Percentiles rank a stretch among this genome's conserved stretches.
Conservation (phyloP, 2,888 invertebrate species). For the Cheilosia soror region DNA sequence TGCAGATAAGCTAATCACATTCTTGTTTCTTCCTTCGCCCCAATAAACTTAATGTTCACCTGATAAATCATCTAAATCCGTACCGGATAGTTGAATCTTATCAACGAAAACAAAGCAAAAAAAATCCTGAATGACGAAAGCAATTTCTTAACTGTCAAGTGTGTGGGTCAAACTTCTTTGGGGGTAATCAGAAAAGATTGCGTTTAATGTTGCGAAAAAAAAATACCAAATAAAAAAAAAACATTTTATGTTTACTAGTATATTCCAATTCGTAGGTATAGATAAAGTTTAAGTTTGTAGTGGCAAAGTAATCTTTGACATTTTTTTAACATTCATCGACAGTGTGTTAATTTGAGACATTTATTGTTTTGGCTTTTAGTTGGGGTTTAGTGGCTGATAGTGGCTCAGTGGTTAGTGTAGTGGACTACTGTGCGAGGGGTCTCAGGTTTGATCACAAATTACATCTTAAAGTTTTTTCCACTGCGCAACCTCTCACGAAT, state of each 20-base stretch:
- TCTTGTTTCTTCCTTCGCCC: neutral
- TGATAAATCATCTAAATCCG: conserved; percentile 51
- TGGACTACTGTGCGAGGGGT: no score
- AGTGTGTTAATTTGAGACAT: no score
- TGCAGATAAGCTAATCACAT: conserved; percentile 15
- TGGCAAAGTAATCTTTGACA: no score
- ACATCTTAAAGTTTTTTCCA: no score
- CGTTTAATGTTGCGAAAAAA: neutral
- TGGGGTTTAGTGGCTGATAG: no score
- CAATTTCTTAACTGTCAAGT: neutral
- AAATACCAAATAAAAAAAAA: no score
- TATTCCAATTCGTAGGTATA: no score
- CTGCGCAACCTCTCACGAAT: no score
- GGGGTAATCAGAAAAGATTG: conserved; percentile 13
- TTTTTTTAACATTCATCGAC: no score
- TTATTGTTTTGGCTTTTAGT: neutral
- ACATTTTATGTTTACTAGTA: neutral
- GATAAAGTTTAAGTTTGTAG: no score
- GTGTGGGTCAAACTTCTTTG: conserved; percentile 8
- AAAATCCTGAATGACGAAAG: conserved; percentile 31
- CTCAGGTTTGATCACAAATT: no score
- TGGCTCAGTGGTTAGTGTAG: no score
- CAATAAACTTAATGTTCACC: conserved; percentile 10
- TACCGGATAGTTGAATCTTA: conserved; percentile 1
- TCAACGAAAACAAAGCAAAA: neutral